Percentiles rank a stretch among this genome's conserved stretches.
Evolutionary conservation across 2,113 vertebrate genomes (phyloP).

Genomic region (Podarcis cretensis): DNA sequence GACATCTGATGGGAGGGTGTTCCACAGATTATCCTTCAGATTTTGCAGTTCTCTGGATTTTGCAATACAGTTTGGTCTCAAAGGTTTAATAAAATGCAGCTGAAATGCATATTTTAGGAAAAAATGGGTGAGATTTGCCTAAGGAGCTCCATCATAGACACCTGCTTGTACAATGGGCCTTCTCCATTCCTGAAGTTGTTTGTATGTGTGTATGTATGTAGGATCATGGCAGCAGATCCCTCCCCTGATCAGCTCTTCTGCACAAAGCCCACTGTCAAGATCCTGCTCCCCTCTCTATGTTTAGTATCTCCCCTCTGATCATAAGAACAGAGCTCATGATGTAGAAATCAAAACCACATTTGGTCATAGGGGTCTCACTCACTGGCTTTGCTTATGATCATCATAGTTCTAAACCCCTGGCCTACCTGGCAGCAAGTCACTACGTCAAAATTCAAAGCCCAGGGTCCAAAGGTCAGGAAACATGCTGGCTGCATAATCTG

Average conservation of each 20-base stretch:
- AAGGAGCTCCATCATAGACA: no score
- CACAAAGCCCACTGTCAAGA: no score
- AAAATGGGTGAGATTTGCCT: neutral
- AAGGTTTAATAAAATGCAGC: neutral
- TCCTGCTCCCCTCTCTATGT: no score
- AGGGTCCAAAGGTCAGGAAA: no score
- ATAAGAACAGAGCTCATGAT: neutral
- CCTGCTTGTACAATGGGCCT: no score
- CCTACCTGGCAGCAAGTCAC: no score
- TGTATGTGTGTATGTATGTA: neutral
- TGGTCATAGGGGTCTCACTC: neutral
- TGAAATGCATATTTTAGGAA: neutral
- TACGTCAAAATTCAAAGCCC: no score
- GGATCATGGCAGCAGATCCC: neutral
- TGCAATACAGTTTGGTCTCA: neutral
- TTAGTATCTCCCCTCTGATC: neutral
- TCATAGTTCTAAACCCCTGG: no score
- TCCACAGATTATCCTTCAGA: neutral
- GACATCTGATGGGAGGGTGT: no score
- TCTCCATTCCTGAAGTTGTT: no score
- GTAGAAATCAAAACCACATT: neutral
- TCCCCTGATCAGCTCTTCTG: neutral
- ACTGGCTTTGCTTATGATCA: neutral
- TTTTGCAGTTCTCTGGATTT: neutral
- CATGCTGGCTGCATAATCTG: no score